Conservation (phyloP, 1,140 invertebrate species). For the Paraescarpia echinospica region DNA sequence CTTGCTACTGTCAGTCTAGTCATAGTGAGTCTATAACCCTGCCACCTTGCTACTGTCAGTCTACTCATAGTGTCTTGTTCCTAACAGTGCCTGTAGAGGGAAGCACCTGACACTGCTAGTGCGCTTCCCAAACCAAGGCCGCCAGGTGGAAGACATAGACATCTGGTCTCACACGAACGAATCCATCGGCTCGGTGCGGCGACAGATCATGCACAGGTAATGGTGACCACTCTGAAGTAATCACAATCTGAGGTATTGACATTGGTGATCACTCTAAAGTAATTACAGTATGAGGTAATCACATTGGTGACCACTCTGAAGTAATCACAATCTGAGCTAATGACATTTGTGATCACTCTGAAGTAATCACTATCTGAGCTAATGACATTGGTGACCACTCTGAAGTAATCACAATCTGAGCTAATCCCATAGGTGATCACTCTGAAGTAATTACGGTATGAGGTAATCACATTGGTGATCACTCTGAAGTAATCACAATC, state of each 20-base stretch:
- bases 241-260: background rate
- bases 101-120: conserved; percentile 85
- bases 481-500: too few species aligned
- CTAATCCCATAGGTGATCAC: too few species aligned
- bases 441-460: too few species aligned
- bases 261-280: background rate
- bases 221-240: background rate
- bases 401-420: too few species aligned
- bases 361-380: too few species aligned
- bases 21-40: too few species aligned
- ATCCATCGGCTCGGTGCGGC: conserved; percentile 78
- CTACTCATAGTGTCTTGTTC: background rate
- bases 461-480: too few species aligned
- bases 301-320: too few species aligned
- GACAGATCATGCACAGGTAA: conserved; percentile 69
- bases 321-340: too few species aligned
- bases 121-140: conserved; percentile 84
- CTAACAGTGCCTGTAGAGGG: conserved; percentile 76
- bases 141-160: conserved; percentile 90
- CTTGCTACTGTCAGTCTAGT: too few species aligned
- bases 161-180: conserved; percentile 92
- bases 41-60: too few species aligned
- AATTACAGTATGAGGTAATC: background rate
- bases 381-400: background rate
- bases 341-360: too few species aligned